phyloP scores from a whole-genome alignment of 1,140 invertebrate genomes.

The Metaphire vulgaris region DNA sequence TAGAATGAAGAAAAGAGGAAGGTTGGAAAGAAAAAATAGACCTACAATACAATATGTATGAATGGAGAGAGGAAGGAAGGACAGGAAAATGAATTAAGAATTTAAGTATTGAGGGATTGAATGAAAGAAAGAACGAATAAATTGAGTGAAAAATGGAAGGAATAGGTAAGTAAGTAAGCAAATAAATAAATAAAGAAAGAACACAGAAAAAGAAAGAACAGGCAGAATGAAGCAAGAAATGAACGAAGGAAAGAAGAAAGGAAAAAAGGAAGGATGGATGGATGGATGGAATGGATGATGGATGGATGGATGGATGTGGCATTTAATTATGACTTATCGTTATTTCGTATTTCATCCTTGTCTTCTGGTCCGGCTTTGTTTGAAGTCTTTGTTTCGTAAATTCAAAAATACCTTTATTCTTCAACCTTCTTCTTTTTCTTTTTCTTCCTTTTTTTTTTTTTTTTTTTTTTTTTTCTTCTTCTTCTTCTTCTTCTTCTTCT shows the following conservation, averaged over 20 bases:
- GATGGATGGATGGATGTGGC: no score
- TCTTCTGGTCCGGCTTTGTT: no score
- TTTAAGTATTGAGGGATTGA: background rate
- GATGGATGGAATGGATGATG: no score
- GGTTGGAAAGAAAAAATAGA: background rate
- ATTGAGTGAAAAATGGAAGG: background rate
- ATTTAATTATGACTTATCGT: no score
- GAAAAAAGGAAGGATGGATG: background rate
- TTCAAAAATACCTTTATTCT: no score
- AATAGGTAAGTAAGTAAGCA: background rate
- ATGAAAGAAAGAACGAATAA: background rate
- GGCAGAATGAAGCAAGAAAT: background rate
- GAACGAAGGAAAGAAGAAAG: background rate
- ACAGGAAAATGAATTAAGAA: background rate
- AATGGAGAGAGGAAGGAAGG: background rate
- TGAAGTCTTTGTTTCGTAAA: no score
- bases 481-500: no score
- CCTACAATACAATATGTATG: no score
- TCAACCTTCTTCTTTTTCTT: no score
- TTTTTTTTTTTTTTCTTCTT: no score
- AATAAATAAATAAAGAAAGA: background rate
- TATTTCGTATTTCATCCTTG: no score
- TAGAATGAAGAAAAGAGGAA: background rate
- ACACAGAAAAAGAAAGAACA: background rate
- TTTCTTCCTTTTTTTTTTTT: no score